A percentile compares a stretch with the other conserved stretches of the same genome.
phyloP scores from a whole-genome alignment of 2,888 invertebrate genomes.

The Pseudanteris insignis region DNA sequence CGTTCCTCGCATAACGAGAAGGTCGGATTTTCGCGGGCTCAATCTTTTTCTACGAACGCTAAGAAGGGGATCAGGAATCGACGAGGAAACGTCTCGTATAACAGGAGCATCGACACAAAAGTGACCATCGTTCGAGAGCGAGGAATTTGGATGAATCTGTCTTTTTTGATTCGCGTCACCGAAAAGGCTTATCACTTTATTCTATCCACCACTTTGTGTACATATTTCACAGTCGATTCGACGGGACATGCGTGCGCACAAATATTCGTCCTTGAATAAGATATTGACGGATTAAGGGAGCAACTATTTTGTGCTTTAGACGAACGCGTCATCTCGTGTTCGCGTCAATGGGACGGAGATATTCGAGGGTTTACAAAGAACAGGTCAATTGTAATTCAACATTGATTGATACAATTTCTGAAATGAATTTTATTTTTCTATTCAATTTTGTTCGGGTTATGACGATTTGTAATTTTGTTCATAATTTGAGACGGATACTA shows the following conservation, averaged over 20 bases:
- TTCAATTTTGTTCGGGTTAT: too few relatives aligned
- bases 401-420: too few relatives aligned
- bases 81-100: conserved; percentile 36
- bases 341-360: too few relatives aligned
- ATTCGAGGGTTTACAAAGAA: too few relatives aligned
- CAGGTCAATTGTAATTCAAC: too few relatives aligned
- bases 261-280: conserved; percentile 8
- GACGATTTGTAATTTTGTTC: too few relatives aligned
- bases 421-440: too few relatives aligned
- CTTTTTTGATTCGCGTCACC: conserved; percentile 34
- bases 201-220: conserved; percentile 27
- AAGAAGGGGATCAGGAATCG: conserved; percentile 41
- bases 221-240: conserved; percentile 20
- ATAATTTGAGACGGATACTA: too few relatives aligned
- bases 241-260: not conserved
- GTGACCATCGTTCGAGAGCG: conserved; percentile 44
- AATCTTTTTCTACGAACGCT: conserved; percentile 51
- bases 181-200: conserved; percentile 35
- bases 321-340: too few relatives aligned
- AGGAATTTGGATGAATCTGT: conserved; percentile 30
- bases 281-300: not conserved
- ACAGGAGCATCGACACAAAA: conserved; percentile 43
- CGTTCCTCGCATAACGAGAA: conserved; percentile 58
- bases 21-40: conserved; percentile 51
- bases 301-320: too few relatives aligned